Evolutionary conservation across 1,140 invertebrate genomes (phyloP), one percentile per base, ranked within the genome.

Genomic region (Rhagoletis zephyria): DNA sequence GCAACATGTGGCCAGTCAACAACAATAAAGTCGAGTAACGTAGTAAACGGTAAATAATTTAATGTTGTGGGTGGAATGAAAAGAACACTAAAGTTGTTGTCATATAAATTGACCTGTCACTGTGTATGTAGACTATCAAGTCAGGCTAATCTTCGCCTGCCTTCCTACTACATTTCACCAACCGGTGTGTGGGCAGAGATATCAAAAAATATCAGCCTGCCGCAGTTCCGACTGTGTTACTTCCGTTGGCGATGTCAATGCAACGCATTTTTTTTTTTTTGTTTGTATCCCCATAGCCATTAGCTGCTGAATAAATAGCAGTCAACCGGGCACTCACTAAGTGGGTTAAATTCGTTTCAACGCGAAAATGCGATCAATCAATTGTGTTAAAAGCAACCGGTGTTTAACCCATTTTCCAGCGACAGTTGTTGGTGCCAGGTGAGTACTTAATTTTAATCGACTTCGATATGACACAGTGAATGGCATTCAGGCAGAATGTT

Each of bases 311-410:
- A 40, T 74, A 74, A 74, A 42, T 74, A 42, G 67, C 61, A 42
- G 67, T 12, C 45, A 4, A 6, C 16, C 45, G 42, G 14, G 67
- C 42, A 42, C 67, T 40, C 45, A 74, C 40, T 74, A 74, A 74
- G 40, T 48, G 42, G 12, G 45, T 45, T 70, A 48, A 74, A 74
- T 45, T 45, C 67, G 42, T 42, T 74, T 48, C 45, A 74, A n/a
- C 67, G 42, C 40, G 14, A 14, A 74, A 74, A 74, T 74, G 67
- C 16, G 67, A 74, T 74, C 67, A 12, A 74, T 74, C 42, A 74
- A 74, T 48, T 48, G 42, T 42, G 42, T 74, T 74, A 74, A 74
- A 74, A 74, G 42, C 42, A 74, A 10, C 16, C 12, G 2, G 42
- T 16, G 12, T 40, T 74, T 74, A 74, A 45, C 12, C 67, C 67